Evolutionary conservation across 2,797 vertebrate genomes (phyloP).

Genomic region (Pteronotus mesoamericanus): DNA sequence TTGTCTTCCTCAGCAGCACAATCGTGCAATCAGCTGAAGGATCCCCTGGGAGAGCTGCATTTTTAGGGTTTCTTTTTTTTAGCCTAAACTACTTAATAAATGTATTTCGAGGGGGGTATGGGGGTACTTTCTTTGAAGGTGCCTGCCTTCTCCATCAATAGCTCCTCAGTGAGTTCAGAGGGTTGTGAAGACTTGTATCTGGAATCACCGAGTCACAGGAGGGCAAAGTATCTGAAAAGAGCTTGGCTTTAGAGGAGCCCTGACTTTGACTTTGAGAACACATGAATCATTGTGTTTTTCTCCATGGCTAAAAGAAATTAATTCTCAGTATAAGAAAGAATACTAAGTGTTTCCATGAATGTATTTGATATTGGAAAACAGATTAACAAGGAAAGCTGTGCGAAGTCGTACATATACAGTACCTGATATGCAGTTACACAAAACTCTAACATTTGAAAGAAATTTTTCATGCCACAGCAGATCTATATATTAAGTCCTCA

Average conservation of each 20-base stretch:
- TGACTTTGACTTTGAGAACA: not conserved
- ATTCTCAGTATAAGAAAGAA: not conserved
- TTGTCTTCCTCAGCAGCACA: not conserved
- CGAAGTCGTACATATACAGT: not conserved
- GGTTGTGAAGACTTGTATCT: not conserved
- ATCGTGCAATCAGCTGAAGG: not conserved
- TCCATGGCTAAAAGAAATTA: not conserved
- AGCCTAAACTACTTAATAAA: conserved; percentile 9
- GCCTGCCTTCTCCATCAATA: not conserved
- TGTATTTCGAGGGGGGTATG: not conserved
- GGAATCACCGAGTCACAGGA: not conserved
- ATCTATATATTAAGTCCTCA: not conserved
- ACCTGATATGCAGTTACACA: not conserved
- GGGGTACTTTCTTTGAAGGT: not conserved
- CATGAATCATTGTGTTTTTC: not conserved
- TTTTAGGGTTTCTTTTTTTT: conserved; percentile 28
- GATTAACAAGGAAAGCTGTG: not conserved
- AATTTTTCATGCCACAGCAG: not conserved
- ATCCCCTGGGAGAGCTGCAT: not conserved
- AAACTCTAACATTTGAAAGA: conserved; percentile 13
- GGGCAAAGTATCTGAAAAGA: not conserved
- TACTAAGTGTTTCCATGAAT: not conserved
- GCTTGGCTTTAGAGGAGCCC: not conserved
- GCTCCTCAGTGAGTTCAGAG: not conserved
- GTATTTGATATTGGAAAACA: conserved; percentile 34